Conservation (phyloP, 2,113 vertebrate genomes). For the Mormyrus lacerda region DNA sequence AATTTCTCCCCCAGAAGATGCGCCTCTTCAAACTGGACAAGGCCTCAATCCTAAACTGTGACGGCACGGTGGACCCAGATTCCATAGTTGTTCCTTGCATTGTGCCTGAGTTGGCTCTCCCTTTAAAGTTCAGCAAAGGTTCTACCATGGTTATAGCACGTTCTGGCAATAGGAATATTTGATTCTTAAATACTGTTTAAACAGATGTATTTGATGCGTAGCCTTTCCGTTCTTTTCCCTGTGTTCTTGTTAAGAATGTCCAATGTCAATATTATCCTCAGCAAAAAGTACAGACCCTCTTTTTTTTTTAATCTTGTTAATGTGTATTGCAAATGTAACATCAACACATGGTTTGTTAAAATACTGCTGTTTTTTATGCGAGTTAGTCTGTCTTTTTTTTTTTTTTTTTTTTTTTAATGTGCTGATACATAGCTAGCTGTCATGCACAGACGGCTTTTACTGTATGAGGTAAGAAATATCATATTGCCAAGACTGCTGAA, state of each 20-base stretch:
- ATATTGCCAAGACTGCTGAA: slow-evolving; percentile 17
- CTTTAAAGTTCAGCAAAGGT: neutral
- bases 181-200: neutral
- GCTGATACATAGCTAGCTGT: neutral
- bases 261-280: neutral
- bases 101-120: neutral
- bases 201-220: neutral
- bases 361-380: neutral
- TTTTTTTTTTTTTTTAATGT: neutral
- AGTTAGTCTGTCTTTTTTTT: neutral
- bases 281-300: neutral
- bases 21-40: neutral
- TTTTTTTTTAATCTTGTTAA: neutral
- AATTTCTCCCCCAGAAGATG: neutral
- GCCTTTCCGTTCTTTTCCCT: neutral
- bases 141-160: neutral
- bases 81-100: neutral
- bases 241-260: neutral
- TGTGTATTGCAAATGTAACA: slow-evolving; percentile 2
- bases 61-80: neutral
- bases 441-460: neutral
- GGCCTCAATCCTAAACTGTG: neutral
- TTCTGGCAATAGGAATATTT: neutral
- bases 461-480: slow-evolving; percentile 5
- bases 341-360: neutral